Base-by-base conservation (phyloP, 1,140 invertebrate genomes). In the Calliopsis andreniformis region DNA sequence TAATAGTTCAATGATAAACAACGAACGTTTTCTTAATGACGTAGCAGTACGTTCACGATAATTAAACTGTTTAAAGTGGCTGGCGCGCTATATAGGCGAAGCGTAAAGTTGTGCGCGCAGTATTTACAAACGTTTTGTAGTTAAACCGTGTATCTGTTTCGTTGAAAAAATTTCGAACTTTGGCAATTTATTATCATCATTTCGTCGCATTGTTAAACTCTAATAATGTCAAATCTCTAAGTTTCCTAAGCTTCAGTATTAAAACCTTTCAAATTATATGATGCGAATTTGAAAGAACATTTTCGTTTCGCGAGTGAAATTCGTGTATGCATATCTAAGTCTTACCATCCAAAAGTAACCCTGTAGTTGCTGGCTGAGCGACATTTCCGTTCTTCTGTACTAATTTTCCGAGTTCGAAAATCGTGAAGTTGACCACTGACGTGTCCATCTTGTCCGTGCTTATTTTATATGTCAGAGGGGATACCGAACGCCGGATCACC, bases 11-110 rank as follows among this genome's bases (percentile, higher is more conserved):
- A 56, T 45, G 20, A 62, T 45, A 75, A 75, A 75, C 62, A 75
- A 56, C 28, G 35, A 2, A 25, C 66, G 71, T 75, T 67, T 75
- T 75, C 51, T 75, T 75, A 75, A 75, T 75, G 71, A 75, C 71
- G 71, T 75, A 28, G 61, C 25, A 28, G 30, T 47, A 56, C 51
- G 32, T 47, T 43, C 39, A 28, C n/a, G 51, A 58, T 75, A 75
- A 75, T 75, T 75, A 56, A 75, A 35, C n/a, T 35, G 39, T 66
- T 67, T 45, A 75, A 72, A 53, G 39, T 16, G 18, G 42, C 23
- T 12, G 32, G 23, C 61, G n/a, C 43, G 68, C 10, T 39, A 20
- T n/a, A 66, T 18, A 23, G 12, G 30, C 3, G 10, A 18, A 45
- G 28, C 16, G 25, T 14, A 1, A 23, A 0, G 10, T 28, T 51